Percentiles rank a stretch among this genome's conserved stretches.
Evolutionary conservation across 2,797 vertebrate species (phyloP).

Genomic region (Danionella dracula): DNA sequence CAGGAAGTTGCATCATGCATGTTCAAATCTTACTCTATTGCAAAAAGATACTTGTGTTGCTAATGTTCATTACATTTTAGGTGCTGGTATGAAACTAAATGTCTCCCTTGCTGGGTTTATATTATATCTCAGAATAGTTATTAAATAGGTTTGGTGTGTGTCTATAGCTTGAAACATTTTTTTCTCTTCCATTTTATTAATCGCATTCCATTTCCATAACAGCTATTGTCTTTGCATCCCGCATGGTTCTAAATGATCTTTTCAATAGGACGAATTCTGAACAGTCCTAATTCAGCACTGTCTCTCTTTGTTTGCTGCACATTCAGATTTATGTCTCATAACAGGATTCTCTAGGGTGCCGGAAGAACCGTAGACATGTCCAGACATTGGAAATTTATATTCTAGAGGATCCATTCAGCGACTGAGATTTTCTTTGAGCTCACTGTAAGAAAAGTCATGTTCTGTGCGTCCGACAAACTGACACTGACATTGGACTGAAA

Average conservation of each 20-base stretch:
- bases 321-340: background rate
- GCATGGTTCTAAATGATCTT: background rate
- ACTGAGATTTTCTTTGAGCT: slow-evolving; percentile 42
- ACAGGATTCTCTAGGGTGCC: background rate
- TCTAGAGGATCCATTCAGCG: slow-evolving; percentile 39
- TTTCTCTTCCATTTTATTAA: background rate
- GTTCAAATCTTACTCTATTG: too few relatives aligned
- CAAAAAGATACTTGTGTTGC: too few relatives aligned
- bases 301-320: background rate
- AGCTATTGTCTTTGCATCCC: background rate
- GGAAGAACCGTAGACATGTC: slow-evolving; percentile 3
- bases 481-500: slow-evolving; percentile 47
- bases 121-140: background rate
- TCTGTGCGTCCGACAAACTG: slow-evolving; percentile 40
- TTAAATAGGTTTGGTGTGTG: too few relatives aligned
- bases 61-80: background rate
- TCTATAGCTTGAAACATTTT: background rate
- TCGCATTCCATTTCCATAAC: background rate
- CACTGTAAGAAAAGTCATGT: slow-evolving; percentile 41
- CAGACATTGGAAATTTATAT: slow-evolving; percentile 39
- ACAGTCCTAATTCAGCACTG: background rate
- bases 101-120: background rate
- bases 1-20: too few relatives aligned
- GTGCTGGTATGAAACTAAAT: too few relatives aligned
- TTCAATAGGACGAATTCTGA: background rate